Conservation (phyloP, 2,888 invertebrate species). For the Punctoribates punctum region DNA sequence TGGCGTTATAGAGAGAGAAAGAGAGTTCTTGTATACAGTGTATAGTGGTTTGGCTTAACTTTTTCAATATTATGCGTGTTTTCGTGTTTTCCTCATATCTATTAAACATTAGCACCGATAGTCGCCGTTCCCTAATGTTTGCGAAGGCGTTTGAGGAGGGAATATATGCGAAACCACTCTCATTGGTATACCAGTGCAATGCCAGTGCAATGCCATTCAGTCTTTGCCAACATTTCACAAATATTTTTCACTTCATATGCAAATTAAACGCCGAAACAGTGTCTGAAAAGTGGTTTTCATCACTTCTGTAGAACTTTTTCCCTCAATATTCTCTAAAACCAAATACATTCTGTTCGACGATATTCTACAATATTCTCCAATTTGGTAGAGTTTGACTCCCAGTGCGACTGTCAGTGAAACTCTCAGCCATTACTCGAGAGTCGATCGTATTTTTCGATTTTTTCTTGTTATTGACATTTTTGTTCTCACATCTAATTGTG, state of each 20-base stretch:
- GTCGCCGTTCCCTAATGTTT: not conserved
- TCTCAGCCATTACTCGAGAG: conserved; percentile 6
- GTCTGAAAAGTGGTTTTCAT: too few species aligned
- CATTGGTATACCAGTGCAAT: not conserved
- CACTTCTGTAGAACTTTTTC: too few species aligned
- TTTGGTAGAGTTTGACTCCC: not conserved
- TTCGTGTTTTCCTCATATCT: conserved; percentile 10
- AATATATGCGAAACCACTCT: not conserved
- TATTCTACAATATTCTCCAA: not conserved
- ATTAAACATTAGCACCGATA: conserved; percentile 10
- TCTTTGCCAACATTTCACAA: not conserved
- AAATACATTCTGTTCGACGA: too few species aligned
- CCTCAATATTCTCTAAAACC: too few species aligned
- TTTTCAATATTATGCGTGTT: conserved; percentile 4
- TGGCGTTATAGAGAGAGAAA: not conserved
- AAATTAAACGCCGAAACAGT: too few species aligned
- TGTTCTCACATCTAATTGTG: not conserved
- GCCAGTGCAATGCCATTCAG: not conserved
- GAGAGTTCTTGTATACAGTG: not conserved
- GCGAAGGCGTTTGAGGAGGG: conserved; percentile 32
- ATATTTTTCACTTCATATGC: not conserved
- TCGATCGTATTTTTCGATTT: not conserved
- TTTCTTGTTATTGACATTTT: not conserved
- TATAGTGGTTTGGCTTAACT: not conserved
- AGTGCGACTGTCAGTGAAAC: conserved; percentile 19